Evolutionary conservation across 2,888 invertebrate species (phyloP).

Genomic region (Linyphia triangularis): DNA sequence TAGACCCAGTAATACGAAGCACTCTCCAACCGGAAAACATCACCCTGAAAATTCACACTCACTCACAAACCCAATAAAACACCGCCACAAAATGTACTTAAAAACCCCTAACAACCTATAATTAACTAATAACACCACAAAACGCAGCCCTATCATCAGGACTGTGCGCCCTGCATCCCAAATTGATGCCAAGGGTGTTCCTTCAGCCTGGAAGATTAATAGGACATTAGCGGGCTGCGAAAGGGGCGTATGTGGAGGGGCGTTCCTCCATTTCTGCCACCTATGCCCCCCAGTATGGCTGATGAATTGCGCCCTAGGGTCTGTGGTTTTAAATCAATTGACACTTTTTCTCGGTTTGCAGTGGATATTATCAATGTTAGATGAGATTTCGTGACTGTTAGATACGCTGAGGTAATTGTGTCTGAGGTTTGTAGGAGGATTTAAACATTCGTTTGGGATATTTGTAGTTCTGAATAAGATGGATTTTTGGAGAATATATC

Average conservation of each 20-base stretch:
- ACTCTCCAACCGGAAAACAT: no score
- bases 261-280: constrained; percentile 27
- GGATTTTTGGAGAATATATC: no score
- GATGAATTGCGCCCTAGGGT: constrained; percentile 70
- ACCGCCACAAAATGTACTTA: constrained; percentile 2
- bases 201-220: constrained; percentile 1
- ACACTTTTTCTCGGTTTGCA: constrained; percentile 29
- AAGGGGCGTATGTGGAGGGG: constrained; percentile 20
- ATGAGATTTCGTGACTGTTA: no score
- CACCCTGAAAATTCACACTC: neutral
- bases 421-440: no score
- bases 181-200: neutral
- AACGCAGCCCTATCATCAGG: neutral
- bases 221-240: neutral
- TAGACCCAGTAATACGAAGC: no score
- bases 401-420: no score
- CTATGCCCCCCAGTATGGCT: constrained; percentile 24
- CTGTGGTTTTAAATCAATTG: constrained; percentile 67
- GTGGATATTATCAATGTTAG: neutral
- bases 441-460: neutral
- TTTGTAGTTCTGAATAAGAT: no score
- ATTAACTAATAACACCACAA: constrained; percentile 27
- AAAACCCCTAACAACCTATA: constrained; percentile 7
- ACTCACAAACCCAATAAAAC: neutral
- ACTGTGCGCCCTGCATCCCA: neutral